Percentiles rank a stretch among this genome's conserved stretches.
These are phyloP conservation scores for Caranx melampygus DNA, from an alignment of 2,113 vertebrate species.

Conservation along the genomic window DNA sequence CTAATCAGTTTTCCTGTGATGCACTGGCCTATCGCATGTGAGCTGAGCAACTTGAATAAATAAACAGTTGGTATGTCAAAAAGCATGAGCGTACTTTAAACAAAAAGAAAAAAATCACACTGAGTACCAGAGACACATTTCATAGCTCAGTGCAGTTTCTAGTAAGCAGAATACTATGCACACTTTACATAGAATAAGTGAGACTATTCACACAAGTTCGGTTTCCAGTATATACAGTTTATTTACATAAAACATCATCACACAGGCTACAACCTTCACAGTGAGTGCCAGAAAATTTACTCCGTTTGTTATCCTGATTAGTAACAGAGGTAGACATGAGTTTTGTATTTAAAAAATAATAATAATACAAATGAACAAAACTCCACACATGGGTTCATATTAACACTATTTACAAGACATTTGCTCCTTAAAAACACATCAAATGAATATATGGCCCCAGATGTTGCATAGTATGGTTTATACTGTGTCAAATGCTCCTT, in stretches of 20 bases:
- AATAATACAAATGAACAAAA: constrained; percentile 66
- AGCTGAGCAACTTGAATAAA: too few relatives aligned
- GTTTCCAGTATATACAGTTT: constrained; percentile 49
- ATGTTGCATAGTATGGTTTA: not conserved
- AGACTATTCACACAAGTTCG: constrained; percentile 1
- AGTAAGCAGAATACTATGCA: too few relatives aligned
- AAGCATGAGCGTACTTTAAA: too few relatives aligned
- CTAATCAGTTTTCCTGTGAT: too few relatives aligned
- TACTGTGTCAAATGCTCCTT: constrained; percentile 33
- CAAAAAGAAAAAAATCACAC: not conserved
- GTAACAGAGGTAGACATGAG: constrained; percentile 76
- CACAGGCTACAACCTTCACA: constrained; percentile 42
- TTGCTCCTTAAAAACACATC: constrained; percentile 9
- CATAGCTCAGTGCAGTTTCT: not conserved
- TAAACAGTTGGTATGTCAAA: too few relatives aligned
- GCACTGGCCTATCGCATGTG: too few relatives aligned
- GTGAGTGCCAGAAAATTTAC: constrained; percentile 14
- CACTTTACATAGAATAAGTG: not conserved
- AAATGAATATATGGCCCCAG: not conserved
- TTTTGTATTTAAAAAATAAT: constrained; percentile 56
- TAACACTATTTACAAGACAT: constrained; percentile 69
- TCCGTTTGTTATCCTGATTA: constrained; percentile 30
- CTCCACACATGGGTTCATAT: constrained; percentile 49
- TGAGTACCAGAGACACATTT: not conserved
- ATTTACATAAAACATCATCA: constrained; percentile 61